Evolutionary conservation across 2,113 vertebrate species (phyloP), one percentile per base, ranked within the genome.

Genomic region (Fulmarus glacialis): DNA sequence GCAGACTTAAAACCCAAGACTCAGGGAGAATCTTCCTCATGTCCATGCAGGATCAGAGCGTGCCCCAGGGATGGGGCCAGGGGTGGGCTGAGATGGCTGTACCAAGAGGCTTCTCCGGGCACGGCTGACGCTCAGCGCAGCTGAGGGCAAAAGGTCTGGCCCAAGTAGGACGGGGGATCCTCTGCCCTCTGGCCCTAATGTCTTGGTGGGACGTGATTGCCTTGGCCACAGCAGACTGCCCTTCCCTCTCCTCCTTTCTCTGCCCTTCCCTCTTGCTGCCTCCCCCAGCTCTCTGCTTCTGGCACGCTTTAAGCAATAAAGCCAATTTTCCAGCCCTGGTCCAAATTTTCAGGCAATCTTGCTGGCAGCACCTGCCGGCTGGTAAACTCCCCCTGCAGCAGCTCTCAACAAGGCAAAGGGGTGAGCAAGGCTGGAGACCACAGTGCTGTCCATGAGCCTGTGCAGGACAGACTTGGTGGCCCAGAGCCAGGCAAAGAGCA

Each of bases 11-110:
- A 81, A n/a, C 20, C 5, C 9, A 5, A 45, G 36, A 26, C 20
- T 8, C 0, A 8, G 62, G 36, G 27, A 19, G 38, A 63, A 53
- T 7, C 10, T 55, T 75, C 32, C 42, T 36, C 3, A 1, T 40
- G 26, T 14, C 72, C 18, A 0, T 0, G 53, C 3, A 5, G 80
- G 75, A 8, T 6, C 24, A n/a, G 62, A 32, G 29, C 1, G 1
- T 9, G 24, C 26, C 34, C 56, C 56, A 22, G 55, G 30, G 36
- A 22, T 50, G 48, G 36, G 38, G 34, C 47, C 8, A 2, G 32
- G n/a, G 59, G 8, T 42, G 43, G 62, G 45, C 63, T 43, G 53
- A 21, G 55, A 1, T 29, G 83, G 47, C 3, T 2, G 12, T 4
- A 6, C 30, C 20, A 5, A 32, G 73, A 36, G 82, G 38, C 5